A percentile compares a stretch with the other conserved stretches of the same genome.
Conservation (phyloP, 2,888 invertebrate species). For the Seira sanloemensis region DNA sequence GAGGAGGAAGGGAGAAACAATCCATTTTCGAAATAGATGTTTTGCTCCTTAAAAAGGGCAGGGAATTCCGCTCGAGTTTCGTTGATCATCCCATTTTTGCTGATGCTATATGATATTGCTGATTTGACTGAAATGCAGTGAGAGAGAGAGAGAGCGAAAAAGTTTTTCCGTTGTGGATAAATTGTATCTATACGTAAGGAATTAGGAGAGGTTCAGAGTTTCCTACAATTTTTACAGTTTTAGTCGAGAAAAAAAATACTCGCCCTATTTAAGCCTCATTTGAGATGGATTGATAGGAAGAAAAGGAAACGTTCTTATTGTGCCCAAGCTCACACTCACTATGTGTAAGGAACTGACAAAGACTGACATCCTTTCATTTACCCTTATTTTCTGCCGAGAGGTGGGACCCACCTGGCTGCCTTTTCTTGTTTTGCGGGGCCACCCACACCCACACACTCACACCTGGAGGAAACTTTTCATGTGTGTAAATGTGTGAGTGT, state of each 20-base stretch:
- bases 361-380: background rate
- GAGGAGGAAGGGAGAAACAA: constrained; percentile 7
- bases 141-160: constrained; percentile 16
- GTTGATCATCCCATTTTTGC: background rate
- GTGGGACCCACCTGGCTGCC: background rate
- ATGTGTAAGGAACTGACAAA: background rate
- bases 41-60: background rate
- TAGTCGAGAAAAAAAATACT: no score
- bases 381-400: background rate
- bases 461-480: no score
- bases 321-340: background rate
- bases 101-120: constrained; percentile 30
- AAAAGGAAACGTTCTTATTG: constrained; percentile 48
- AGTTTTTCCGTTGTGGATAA: constrained; percentile 29
- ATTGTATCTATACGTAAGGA: background rate
- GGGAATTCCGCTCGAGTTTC: background rate
- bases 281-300: constrained; percentile 54
- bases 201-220: background rate
- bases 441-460: background rate
- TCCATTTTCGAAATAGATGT: background rate
- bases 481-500: background rate
- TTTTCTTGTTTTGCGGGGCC: background rate
- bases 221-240: constrained; percentile 2
- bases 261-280: constrained; percentile 20
- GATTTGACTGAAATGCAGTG: constrained; percentile 40